Percentiles rank a stretch among this genome's conserved stretches.
These are phyloP conservation scores for Pteruthius melanotis DNA, from an alignment of 2,113 vertebrate genomes.

Conservation along the genomic window DNA sequence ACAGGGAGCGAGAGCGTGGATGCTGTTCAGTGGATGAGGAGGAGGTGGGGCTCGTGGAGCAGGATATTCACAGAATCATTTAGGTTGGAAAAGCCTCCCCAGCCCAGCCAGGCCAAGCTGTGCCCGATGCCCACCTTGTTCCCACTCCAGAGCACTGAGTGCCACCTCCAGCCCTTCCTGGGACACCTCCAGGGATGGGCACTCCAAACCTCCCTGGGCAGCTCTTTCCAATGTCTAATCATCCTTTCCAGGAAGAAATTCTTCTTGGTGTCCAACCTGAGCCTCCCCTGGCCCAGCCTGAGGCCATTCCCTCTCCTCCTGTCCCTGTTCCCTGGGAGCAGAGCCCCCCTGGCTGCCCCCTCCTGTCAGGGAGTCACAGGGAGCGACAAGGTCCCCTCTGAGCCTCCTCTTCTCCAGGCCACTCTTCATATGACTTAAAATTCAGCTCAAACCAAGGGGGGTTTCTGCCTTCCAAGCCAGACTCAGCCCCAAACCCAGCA, in stretches of 20 bases:
- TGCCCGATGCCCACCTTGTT: fast-evolving
- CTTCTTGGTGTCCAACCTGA: neutral
- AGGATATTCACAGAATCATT: neutral
- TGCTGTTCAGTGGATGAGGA: neutral
- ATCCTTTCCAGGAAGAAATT: neutral
- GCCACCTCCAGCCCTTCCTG: neutral
- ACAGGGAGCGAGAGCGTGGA: fast-evolving
- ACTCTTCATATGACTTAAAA: neutral
- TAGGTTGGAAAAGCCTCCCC: neutral
- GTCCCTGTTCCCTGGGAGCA: neutral
- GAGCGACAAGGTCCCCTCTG: neutral
- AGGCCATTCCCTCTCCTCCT: fast-evolving
- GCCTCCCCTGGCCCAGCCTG: neutral
- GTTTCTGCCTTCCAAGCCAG: neutral
- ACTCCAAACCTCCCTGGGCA: neutral
- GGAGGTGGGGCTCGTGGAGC: neutral
- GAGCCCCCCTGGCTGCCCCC: neutral
- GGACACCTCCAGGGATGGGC: neutral
- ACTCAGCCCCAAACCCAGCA: neutral
- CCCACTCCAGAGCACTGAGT: neutral
- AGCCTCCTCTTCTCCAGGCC: neutral
- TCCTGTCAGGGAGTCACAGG: neutral
- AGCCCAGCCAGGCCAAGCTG: fast-evolving
- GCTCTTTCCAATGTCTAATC: fast-evolving
- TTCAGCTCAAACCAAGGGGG: neutral